Percentiles rank a stretch among this genome's conserved stretches.
phyloP scores from a whole-genome alignment of 2,888 invertebrate genomes.

The Amaurobius ferox region DNA sequence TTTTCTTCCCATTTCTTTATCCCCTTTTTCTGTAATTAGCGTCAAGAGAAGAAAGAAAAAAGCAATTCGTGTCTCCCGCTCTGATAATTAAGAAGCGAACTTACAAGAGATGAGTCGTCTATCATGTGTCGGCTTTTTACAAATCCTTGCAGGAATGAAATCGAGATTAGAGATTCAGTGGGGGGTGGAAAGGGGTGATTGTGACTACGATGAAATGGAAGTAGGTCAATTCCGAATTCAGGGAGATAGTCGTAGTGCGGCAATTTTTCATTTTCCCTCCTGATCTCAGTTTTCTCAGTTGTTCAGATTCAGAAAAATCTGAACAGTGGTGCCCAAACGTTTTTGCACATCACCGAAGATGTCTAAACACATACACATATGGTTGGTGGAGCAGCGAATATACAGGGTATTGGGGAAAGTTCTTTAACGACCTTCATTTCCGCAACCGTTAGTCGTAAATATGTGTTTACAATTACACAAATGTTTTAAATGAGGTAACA shows the following conservation, averaged over 20 bases:
- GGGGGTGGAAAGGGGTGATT: not conserved
- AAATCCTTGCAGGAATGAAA: not conserved
- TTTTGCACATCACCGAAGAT: too few relatives aligned
- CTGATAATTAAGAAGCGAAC: not conserved
- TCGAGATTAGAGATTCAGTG: not conserved
- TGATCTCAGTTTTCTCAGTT: too few relatives aligned
- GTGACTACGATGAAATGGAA: not conserved
- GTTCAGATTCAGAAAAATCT: too few relatives aligned
- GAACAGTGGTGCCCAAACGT: too few relatives aligned
- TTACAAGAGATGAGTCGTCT: not conserved
- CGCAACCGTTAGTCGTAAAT: too few relatives aligned
- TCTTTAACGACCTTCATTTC: too few relatives aligned
- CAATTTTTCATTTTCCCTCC: not conserved
- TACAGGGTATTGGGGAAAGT: too few relatives aligned
- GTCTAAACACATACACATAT: too few relatives aligned
- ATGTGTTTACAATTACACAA: too few relatives aligned
- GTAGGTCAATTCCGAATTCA: not conserved
- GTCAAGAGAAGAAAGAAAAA: not conserved
- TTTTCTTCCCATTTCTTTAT: not conserved
- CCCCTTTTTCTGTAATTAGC: not conserved
- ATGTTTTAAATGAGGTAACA: too few relatives aligned
- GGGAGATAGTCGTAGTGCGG: not conserved
- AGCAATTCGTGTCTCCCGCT: not conserved
- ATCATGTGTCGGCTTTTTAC: not conserved
- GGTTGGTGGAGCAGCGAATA: too few relatives aligned